Percentiles rank a stretch among this genome's conserved stretches.
These are phyloP conservation scores for Hyphantria cunea DNA, from an alignment of 1,140 invertebrate genomes.

Conservation along the genomic window DNA sequence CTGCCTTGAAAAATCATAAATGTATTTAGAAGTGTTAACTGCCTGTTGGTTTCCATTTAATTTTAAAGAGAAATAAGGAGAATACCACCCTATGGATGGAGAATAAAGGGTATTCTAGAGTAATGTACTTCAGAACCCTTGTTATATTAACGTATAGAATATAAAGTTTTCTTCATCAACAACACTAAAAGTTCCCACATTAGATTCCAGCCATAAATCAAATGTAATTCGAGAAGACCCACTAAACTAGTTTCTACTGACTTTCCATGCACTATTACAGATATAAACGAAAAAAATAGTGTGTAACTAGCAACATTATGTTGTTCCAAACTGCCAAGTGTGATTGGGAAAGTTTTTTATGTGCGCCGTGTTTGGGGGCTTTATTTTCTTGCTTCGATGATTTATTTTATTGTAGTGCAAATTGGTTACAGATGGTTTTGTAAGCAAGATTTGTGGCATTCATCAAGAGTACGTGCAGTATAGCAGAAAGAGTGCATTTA, in stretches of 20 bases:
- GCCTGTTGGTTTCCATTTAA: too few relatives aligned
- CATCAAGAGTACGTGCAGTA: too few relatives aligned
- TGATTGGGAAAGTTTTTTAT: conserved; percentile 30
- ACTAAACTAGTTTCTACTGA: conserved; percentile 14
- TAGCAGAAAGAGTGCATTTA: too few relatives aligned
- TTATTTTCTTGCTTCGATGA: conserved; percentile 5
- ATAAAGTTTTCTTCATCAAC: too few relatives aligned
- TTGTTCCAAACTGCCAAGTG: conserved; percentile 10
- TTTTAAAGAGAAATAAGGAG: too few relatives aligned
- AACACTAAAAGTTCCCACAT: background rate
- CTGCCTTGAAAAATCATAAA: too few relatives aligned
- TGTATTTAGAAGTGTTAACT: too few relatives aligned
- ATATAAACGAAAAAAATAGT: conserved; percentile 11
- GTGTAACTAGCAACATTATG: conserved; percentile 16
- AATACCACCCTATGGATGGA: too few relatives aligned
- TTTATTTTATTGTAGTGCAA: conserved; percentile 24
- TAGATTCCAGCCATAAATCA: conserved; percentile 18
- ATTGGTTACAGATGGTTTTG: conserved; percentile 14
- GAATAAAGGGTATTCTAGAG: too few relatives aligned
- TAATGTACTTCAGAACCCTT: too few relatives aligned
- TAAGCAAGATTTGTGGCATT: background rate
- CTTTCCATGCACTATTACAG: conserved; percentile 11
- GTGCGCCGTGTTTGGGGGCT: conserved; percentile 5
- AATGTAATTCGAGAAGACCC: conserved; percentile 21
- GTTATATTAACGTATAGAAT: too few relatives aligned